These are phyloP conservation scores for Ectemnius lituratus DNA, from an alignment of 2,888 invertebrate genomes.

Conservation along the genomic window DNA sequence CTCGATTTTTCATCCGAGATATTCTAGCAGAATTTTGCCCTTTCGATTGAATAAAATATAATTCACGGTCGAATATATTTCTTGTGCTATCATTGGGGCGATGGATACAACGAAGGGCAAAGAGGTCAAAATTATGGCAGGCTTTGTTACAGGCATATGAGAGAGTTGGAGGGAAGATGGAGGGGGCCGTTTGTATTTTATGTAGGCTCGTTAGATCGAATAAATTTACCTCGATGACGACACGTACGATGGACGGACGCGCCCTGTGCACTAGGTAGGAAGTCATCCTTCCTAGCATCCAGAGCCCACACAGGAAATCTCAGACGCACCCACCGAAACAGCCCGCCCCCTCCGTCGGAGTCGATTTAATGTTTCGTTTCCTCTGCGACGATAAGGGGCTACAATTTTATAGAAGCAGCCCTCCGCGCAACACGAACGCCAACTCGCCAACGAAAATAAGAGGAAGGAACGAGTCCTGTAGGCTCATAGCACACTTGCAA, in stretches of 20 bases:
- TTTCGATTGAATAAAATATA: no score
- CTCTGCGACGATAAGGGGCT: slow-evolving; percentile 73
- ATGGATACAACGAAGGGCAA: no score
- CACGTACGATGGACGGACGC: slow-evolving; percentile 55
- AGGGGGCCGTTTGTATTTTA: slow-evolving; percentile 1
- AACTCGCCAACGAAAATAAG: slow-evolving; percentile 29
- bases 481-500: slow-evolving; percentile 27
- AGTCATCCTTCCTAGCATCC: slow-evolving; percentile 69
- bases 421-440: slow-evolving; percentile 8
- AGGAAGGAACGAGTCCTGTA: slow-evolving; percentile 1
- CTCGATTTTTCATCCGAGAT: no score
- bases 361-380: slow-evolving; percentile 76
- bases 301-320: slow-evolving; percentile 75
- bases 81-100: no score
- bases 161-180: neutral
- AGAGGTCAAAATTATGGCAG: no score
- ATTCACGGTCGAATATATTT: no score
- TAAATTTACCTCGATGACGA: slow-evolving; percentile 55
- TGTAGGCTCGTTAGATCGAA: slow-evolving; percentile 35
- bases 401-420: slow-evolving; percentile 68
- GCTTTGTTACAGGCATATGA: no score
- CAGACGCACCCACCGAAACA: slow-evolving; percentile 77
- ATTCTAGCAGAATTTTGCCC: no score
- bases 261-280: slow-evolving; percentile 63
- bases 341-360: slow-evolving; percentile 72